Evolutionary conservation across 2,888 invertebrate genomes (phyloP).

Genomic region (Cephonodes hylas): DNA sequence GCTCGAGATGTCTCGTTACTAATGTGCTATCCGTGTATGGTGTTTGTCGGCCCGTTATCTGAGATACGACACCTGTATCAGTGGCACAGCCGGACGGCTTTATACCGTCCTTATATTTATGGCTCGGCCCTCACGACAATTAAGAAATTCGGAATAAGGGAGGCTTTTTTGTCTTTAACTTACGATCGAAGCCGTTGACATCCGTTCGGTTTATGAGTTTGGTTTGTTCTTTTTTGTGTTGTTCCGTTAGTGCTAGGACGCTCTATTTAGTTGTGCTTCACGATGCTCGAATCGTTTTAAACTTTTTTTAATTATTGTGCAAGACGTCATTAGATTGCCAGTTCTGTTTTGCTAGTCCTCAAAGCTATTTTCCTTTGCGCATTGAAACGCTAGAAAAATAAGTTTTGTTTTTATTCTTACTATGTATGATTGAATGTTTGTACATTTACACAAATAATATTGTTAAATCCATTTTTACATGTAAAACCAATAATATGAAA

Average conservation of each 20-base stretch:
- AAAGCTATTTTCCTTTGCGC: too few species aligned
- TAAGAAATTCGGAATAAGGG: constrained; percentile 45
- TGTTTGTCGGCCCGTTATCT: constrained; percentile 74
- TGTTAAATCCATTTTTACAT: neutral
- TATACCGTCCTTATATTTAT: constrained; percentile 75
- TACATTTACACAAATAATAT: too few species aligned
- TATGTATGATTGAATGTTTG: too few species aligned
- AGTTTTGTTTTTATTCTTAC: too few species aligned
- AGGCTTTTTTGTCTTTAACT: constrained; percentile 9
- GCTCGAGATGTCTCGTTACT: constrained; percentile 52
- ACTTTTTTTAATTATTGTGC: too few species aligned
- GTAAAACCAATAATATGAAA: neutral
- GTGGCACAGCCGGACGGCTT: constrained; percentile 71
- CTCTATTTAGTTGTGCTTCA: neutral
- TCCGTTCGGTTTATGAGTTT: constrained; percentile 12
- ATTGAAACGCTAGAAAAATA: too few species aligned
- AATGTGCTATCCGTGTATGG: constrained; percentile 77
- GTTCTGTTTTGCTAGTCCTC: too few species aligned
- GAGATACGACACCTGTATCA: constrained; percentile 73
- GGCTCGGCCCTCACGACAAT: constrained; percentile 58
- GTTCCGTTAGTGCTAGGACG: neutral
- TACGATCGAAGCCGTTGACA: constrained; percentile 12
- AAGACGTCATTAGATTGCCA: too few species aligned
- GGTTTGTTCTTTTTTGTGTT: neutral
- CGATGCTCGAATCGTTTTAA: neutral